A percentile compares a stretch with the other conserved stretches of the same genome.
These are phyloP conservation scores for Tetramorium alpestre DNA, from an alignment of 1,140 invertebrate genomes.

Conservation along the genomic window DNA sequence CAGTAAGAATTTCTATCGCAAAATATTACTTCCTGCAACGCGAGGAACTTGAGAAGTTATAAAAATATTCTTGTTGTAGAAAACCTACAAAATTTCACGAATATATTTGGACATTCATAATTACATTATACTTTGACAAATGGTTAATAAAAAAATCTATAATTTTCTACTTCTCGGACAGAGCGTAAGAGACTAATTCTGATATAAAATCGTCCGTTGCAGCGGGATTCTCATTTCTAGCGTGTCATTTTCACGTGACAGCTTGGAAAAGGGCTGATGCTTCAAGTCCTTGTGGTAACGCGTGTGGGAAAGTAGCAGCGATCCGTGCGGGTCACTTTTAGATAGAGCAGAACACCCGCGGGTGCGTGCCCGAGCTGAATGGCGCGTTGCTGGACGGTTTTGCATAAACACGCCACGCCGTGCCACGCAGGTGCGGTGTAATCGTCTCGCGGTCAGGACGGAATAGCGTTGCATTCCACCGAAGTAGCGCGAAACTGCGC, in stretches of 20 bases:
- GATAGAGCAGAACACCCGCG: neutral
- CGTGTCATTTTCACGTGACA: neutral
- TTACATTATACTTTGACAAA: neutral
- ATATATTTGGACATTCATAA: neutral
- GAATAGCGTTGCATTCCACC: slow-evolving; percentile 57
- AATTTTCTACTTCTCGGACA: neutral
- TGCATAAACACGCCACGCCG: slow-evolving; percentile 5
- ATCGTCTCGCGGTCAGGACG: slow-evolving; percentile 28
- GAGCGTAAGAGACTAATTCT: neutral
- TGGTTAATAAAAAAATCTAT: neutral
- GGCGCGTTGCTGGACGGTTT: neutral
- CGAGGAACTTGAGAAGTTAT: neutral
- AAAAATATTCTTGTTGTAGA: neutral
- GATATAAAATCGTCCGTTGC: neutral
- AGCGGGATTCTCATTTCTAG: neutral
- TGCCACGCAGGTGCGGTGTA: slow-evolving; percentile 16
- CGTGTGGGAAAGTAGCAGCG: neutral
- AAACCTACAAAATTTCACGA: neutral
- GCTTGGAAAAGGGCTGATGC: neutral
- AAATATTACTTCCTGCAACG: neutral
- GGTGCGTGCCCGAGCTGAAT: slow-evolving; percentile 20
- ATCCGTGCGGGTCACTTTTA: slow-evolving; percentile 10
- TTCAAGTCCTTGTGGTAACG: neutral
- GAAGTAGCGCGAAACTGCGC: slow-evolving; percentile 38
- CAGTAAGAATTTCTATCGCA: neutral